Evolutionary conservation across 2,113 vertebrate genomes (phyloP), one percentile per base, ranked within the genome.

Genomic region (Corydoras sp.): DNA sequence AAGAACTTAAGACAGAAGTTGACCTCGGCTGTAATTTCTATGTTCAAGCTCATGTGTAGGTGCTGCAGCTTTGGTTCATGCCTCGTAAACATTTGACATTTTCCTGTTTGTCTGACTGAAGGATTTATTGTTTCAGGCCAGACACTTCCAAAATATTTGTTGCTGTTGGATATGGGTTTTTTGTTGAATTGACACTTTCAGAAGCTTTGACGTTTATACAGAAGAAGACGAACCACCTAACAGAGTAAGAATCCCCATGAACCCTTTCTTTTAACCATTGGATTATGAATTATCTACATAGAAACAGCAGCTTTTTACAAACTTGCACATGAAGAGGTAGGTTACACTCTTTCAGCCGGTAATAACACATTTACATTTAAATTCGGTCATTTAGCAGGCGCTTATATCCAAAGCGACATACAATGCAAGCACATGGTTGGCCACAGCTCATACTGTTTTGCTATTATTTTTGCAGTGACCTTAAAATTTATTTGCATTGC

Each of bases 21-120:
- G 93, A 95, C 76, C 87, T 95, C 60, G 94, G 93, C 73, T 95
- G 92, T 82, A 92, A 92, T 86, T 94, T 96, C 86, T 95, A 89
- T 9, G 89, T 95, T 65, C 91, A 92, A 75, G 91, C 93, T 71
- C 85, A 93, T 75, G 92, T 95, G 94, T 95, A 79, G 92, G 93
- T 86, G 9, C 4, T 50, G 30, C 3, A 24, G 29, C 9, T 35
- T 8, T 32, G 43, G 31, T 50, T 24, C 14, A 35, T 48, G 43
- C 12, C 51, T 9, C 4, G 49, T 43, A 56, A n/a, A 13, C 14
- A 1, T 56, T 62, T 31, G 4, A 5, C 30, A 10, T 3, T 3
- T 43, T 14, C 6, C 24, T 35, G 13, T 12, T 12, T 51, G 3
- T 59, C 15, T 63, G 18, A 73, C 68, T 32, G 53, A 5, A 12